Evolutionary conservation across 1,140 invertebrate genomes (phyloP), one percentile per base, ranked within the genome.

Genomic region (Idris sp.): DNA sequence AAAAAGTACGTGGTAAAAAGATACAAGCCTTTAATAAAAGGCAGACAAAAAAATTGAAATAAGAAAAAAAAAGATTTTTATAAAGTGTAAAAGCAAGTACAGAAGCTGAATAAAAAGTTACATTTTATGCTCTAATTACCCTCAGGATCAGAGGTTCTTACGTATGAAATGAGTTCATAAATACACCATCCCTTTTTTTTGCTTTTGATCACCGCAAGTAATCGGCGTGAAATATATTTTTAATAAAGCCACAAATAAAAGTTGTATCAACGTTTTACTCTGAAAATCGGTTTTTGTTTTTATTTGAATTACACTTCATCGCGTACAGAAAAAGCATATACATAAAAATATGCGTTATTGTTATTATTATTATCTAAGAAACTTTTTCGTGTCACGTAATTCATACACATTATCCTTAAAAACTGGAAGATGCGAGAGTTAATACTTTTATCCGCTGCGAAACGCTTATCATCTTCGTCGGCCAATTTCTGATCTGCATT

Each of bases 241-340:
- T 22, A 22, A 22, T 22, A 22, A 22, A 6, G 19, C 19, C 19
- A n/a, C n/a, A n/a, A n/a, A n/a, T n/a, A n/a, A n/a, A n/a, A n/a
- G 19, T 22, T 22, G 19, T 4, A 22, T 4, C 6, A 22, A 22
- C 6, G 19, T 22, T 22, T 9, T 73, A 73, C 58, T 64, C 58
- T 73, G 68, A 73, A 73, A 73, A 73, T 73, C 53, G 44, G 19
- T 73, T 62, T 28, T 73, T 44, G 59, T 48, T 73, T 54, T 72
- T 62, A 83, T 86, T 86, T 79, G 81, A 80, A 75, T 81, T 84
- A 82, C 75, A 77, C 59, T 69, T 84, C 67, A 77, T 84, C 80
- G 83, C 80, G 76, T 88, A 88, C 86, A 88, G 84, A 86, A 87
- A 88, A 86, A 88, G 85, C 86, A 87, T 88, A 87, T 85, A 86